Base-by-base conservation (phyloP, 1,140 invertebrate genomes). In the Pseudomyrmex dendroicus region DNA sequence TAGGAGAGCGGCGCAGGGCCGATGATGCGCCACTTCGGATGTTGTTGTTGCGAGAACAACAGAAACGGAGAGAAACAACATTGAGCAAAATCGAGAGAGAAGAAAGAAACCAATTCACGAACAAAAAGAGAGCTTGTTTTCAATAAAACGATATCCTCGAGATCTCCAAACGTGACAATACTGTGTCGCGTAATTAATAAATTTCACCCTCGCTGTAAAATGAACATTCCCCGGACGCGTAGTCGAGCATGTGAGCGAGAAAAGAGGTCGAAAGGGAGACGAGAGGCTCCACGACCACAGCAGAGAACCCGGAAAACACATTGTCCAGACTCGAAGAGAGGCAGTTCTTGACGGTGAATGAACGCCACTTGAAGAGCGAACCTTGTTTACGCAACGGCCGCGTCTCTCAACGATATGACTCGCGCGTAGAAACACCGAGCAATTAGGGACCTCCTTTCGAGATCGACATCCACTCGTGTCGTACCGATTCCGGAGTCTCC, bases 391-490 rank as follows among this genome's bases (percentile, higher is more conserved):
- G 72, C 82, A 35, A 72, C 44, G 56, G 13, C 62, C 70, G 67
- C 57, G 46, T 78, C 73, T 35, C 84, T 56, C 84, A 44, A 48
- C 72, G 56, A 17, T 35, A 52, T 61, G 72, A 50, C 72, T 66
- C 78, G 9, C 80, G 54, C 64, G 62, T 54, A 57, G 68, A 74
- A 84, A 84, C 82, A 61, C 15, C 67, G 82, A 72, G 74, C 86
- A 88, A 88, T 88, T 88, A 88, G 74, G 74, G 25, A 57, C 54
- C 70, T 87, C 86, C 80, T 84, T 80, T 74, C 77, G 62, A 48
- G 57, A 84, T 88, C 85, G 86, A 88, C 85, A 74, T 76, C 25
- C 85, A 84, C 85, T 87, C 70, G 73, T 66, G 72, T 84, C 52
- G 25, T 64, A 54, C 35, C 35, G 35, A 35, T 35, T 35, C 35